phyloP scores from a whole-genome alignment of 2,113 vertebrate species.

The Lasiurus borealis region DNA sequence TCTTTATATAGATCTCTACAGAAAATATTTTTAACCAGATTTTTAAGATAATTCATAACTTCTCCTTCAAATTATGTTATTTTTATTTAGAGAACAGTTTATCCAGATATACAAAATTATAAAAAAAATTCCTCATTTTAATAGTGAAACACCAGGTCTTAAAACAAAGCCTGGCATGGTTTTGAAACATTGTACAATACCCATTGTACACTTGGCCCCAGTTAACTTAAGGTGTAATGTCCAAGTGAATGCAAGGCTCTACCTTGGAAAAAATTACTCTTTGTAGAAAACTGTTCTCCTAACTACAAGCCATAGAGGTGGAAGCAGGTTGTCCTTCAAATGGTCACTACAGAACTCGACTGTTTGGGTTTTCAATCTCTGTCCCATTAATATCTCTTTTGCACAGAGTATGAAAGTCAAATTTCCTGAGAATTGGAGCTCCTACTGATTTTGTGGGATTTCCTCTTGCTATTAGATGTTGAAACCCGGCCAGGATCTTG shows the following conservation, averaged over 20 bases:
- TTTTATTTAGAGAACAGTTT: constrained; percentile 47
- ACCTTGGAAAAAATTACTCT: neutral
- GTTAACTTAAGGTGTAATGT: neutral
- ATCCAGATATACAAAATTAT: constrained; percentile 36
- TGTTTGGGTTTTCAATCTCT: neutral
- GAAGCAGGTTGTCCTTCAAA: neutral
- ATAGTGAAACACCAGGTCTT: neutral
- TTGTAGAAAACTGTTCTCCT: neutral
- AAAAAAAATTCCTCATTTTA: constrained; percentile 29
- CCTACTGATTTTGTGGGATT: constrained; percentile 38
- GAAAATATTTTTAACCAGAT: neutral
- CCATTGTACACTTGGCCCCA: neutral
- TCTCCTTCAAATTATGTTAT: neutral
- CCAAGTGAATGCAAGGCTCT: neutral
- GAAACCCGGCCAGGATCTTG: neutral
- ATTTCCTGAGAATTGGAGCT: neutral
- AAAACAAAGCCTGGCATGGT: neutral
- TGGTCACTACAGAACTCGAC: neutral
- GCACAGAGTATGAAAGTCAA: constrained; percentile 20
- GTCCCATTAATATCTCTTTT: neutral
- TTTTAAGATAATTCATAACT: neutral
- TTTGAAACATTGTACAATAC: neutral
- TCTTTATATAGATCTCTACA: neutral
- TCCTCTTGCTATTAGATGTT: constrained; percentile 1
- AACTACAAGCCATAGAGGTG: neutral